Evolutionary conservation across 2,113 vertebrate genomes (phyloP), one percentile per base, ranked within the genome.

Genomic region (Genyomyrus donnyi): DNA sequence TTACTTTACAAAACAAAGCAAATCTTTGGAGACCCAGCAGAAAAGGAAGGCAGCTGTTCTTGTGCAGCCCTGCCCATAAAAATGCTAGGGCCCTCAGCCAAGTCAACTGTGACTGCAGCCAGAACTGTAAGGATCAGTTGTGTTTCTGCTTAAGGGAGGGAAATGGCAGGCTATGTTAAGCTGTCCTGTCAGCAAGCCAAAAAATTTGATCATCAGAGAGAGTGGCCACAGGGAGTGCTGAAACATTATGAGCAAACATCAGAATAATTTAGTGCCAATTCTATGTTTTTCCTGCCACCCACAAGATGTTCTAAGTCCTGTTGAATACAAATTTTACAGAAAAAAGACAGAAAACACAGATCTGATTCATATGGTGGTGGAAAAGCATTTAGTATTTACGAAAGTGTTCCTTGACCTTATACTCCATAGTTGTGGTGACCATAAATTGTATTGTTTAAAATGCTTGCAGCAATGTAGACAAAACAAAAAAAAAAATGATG

Each of bases 31-130:
- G 11, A 39, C 74, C 53, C 45, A 35, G 85, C 66, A 70, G 89
- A 88, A 91, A 94, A 91, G 91, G 93, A 94, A 93, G 89, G 92
- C 95, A 95, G 94, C 95, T 96, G 95, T 93, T 93, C 93, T 93
- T 66, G 17, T 88, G 56, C 17, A 66, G 56, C 56, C 87, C 21
- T 88, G 87, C 87, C 87, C 35, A 45, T 88, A 66, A 87, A 83
- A 88, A 62, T 24, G 87, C 6, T 45, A 35, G 13, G 87, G 87
- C 87, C 19, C 87, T 88, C 87, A 62, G 87, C 87, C 87, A 88
- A 88, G 19, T 42, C 56, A 58, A 45, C 56, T 46, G 31, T 88
- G 52, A 21, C 87, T 88, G 53, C 39, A 48, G 87, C 87, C 87
- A 62, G 53, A 46, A 53, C 45, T 31, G 58, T 19, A 93, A 89